phyloP scores from a whole-genome alignment of 2,797 vertebrate genomes.

The Chelidonichthys spinosus region DNA sequence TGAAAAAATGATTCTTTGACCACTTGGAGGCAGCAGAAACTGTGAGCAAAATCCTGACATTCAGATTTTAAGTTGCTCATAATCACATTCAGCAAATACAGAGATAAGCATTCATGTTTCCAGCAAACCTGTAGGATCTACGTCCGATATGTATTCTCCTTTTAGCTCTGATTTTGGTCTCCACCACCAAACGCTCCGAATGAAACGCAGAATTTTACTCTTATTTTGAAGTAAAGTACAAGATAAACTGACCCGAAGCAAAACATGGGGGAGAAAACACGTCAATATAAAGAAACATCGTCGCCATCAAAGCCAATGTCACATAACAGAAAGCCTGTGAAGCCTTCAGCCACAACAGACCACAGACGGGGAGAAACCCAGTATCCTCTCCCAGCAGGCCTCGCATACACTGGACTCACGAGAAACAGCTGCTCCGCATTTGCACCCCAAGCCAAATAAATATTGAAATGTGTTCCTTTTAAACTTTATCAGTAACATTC shows the following conservation, averaged over 20 bases:
- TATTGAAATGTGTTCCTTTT: conserved; percentile 50
- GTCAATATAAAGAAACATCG: conserved; percentile 15
- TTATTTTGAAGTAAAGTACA: conserved; percentile 1
- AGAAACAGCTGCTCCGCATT: conserved; percentile 77
- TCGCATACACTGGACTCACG: conserved; percentile 46
- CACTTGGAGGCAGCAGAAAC: neutral
- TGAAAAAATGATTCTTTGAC: neutral
- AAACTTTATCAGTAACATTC: conserved; percentile 41
- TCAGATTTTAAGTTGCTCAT: neutral
- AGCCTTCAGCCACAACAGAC: conserved; percentile 26
- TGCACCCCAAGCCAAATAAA: conserved; percentile 66
- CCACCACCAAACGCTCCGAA: neutral
- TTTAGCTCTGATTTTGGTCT: neutral
- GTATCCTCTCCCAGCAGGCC: conserved; percentile 7
- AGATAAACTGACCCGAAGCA: conserved; percentile 10
- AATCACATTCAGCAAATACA: neutral
- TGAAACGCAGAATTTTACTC: neutral
- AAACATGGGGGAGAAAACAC: conserved; percentile 8
- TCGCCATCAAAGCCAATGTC: conserved; percentile 40
- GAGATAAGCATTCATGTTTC: neutral
- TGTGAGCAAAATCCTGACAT: neutral
- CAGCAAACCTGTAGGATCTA: neutral
- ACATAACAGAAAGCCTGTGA: conserved; percentile 23
- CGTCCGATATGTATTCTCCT: neutral
- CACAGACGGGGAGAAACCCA: conserved; percentile 23